Conservation (phyloP, 2,888 invertebrate genomes). For the Linnaemya tessellans region DNA sequence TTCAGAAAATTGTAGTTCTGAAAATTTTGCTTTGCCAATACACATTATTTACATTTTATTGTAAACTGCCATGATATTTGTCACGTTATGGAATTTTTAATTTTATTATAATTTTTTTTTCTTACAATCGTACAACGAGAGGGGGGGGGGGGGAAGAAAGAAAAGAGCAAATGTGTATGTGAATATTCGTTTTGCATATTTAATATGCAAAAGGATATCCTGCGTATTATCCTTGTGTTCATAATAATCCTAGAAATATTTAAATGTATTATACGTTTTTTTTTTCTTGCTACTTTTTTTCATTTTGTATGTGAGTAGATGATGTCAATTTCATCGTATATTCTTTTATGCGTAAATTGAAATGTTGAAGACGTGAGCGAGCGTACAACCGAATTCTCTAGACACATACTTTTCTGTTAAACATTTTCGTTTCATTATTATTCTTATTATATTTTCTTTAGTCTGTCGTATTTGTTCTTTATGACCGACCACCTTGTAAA, state of each 20-base stretch:
- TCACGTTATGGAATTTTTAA: conserved; percentile 82
- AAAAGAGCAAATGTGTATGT: background rate
- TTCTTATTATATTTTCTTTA: conserved; percentile 7
- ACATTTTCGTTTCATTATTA: conserved; percentile 40
- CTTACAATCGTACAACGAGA: too few species aligned
- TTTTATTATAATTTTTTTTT: conserved; percentile 76
- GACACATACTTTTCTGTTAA: conserved; percentile 8
- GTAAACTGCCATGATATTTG: conserved; percentile 74
- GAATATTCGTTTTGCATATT: conserved; percentile 36
- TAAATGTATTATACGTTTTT: conserved; percentile 37
- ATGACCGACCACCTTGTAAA: conserved; percentile 64
- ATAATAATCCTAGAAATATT: conserved; percentile 48
- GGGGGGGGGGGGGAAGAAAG: background rate
- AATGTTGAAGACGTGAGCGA: conserved; percentile 80
- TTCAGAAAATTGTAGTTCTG: conserved; percentile 37
- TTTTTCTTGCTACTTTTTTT: too few species aligned
- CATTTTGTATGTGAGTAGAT: conserved; percentile 46
- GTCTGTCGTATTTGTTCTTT: conserved; percentile 42
- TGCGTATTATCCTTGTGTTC: conserved; percentile 47
- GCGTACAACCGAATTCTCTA: conserved; percentile 35
- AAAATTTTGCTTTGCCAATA: conserved; percentile 20
- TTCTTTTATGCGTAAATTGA: conserved; percentile 81
- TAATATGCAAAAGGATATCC: conserved; percentile 54
- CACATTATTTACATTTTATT: conserved; percentile 48
- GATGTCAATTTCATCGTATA: conserved; percentile 74